phyloP scores from a whole-genome alignment of 1,140 invertebrate species.

The Battus philenor region DNA sequence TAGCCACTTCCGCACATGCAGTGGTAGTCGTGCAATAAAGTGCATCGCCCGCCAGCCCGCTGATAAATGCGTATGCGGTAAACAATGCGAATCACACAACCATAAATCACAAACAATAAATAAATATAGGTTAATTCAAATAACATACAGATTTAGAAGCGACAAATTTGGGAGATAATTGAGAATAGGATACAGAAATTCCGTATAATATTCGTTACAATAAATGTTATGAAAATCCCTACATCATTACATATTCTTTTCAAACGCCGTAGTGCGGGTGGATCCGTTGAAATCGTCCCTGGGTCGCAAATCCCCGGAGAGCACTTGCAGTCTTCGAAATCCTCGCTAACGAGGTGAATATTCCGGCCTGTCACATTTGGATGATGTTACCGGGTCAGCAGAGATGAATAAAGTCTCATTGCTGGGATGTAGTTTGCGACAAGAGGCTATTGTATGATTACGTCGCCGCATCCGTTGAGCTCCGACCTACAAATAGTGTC shows the following conservation, averaged over 20 bases:
- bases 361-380: conserved; percentile 33
- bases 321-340: conserved; percentile 31
- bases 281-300: conserved; percentile 11
- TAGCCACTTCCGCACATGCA: no score
- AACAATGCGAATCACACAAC: no score
- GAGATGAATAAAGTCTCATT: conserved; percentile 16
- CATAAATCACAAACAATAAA: no score
- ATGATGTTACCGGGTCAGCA: conserved; percentile 32
- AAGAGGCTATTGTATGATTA: conserved; percentile 28
- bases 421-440: conserved; percentile 25
- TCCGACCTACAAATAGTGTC: conserved; percentile 19
- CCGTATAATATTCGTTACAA: no score
- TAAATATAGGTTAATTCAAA: no score
- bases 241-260: conserved; percentile 15
- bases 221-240: no score
- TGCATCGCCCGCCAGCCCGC: no score
- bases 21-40: no score
- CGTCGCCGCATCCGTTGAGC: conserved; percentile 16
- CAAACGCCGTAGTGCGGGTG: conserved; percentile 5
- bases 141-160: no score
- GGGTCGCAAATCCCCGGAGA: conserved; percentile 17
- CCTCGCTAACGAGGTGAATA: conserved; percentile 42
- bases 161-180: no score
- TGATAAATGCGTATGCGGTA: no score
- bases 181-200: no score